Percentiles rank a stretch among this genome's conserved stretches.
Evolutionary conservation across 2,888 invertebrate species (phyloP).

Genomic region (Melieria omissa): DNA sequence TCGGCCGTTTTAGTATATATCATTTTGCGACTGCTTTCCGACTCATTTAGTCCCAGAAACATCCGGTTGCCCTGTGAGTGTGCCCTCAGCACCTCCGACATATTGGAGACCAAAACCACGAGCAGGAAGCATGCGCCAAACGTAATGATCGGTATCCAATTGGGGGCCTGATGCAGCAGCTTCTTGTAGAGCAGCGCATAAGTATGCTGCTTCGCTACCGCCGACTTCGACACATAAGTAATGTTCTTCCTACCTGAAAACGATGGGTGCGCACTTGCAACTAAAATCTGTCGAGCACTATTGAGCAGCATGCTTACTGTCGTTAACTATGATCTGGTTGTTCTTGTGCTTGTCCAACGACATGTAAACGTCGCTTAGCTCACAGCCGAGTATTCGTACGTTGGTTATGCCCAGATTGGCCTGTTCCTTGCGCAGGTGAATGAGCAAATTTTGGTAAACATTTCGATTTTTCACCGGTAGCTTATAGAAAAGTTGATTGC

Average conservation of each 20-base stretch:
- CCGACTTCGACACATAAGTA: neutral
- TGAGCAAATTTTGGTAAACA: constrained; percentile 50
- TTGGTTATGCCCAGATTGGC: constrained; percentile 50
- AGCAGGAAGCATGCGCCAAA: constrained; percentile 69
- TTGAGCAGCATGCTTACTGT: constrained; percentile 48
- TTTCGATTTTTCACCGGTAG: constrained; percentile 40
- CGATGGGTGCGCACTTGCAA: neutral
- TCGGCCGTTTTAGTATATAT: constrained; percentile 28
- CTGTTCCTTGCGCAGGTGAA: constrained; percentile 52
- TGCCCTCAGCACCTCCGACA: constrained; percentile 39
- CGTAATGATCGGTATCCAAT: constrained; percentile 54
- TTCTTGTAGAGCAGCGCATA: constrained; percentile 57
- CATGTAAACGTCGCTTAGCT: constrained; percentile 55
- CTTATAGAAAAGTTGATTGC: constrained; percentile 53
- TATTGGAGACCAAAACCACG: constrained; percentile 46
- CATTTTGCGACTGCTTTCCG: neutral
- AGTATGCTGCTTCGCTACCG: constrained; percentile 45
- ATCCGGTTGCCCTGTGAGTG: constrained; percentile 40
- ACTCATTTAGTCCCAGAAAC: constrained; percentile 45
- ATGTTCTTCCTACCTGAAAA: neutral
- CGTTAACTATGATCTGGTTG: constrained; percentile 52
- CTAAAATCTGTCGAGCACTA: neutral
- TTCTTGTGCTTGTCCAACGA: constrained; percentile 47
- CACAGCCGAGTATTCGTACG: constrained; percentile 50
- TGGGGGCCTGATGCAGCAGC: constrained; percentile 54